Base-by-base conservation (phyloP, 2,797 vertebrate genomes). In the Cirrhinus molitorella region DNA sequence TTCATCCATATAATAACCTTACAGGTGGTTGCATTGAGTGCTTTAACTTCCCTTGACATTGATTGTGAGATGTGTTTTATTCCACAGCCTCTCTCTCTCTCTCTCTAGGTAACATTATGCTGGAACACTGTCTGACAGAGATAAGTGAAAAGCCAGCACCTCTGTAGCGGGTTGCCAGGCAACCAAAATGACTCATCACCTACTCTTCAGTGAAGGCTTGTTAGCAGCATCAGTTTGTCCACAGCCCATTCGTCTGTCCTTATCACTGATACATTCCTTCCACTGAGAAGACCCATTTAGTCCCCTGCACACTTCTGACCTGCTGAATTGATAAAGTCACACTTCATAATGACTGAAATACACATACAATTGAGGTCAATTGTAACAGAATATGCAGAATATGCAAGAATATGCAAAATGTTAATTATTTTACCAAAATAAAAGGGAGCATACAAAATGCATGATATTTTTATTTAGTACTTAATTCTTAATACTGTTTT, bases 241-340 rank as follows among this genome's bases (percentile, higher is more conserved):
- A 21, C 21, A 23, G 49, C 34, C 21, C 3, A 49, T 81, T 25
- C 43, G 51, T 73, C 12, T 43, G 59, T 75, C 28, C 81, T 87
- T 85, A 88, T 88, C 85, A 76, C 19, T 31, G 43, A 79, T 43
- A 71, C 84, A 90, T 86, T 89, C 73, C 85, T 85, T 79, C 79
- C 85, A 79, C 40, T 83, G 85, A 31, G 79, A 67, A 89, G 75
- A 43, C 31, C 11, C 53, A 59, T 61, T 83, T 65, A 75, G 43
- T 51, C 65, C 59, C 28, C 37, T 72, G 77, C 81, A 75, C 84
- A 81, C 68, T 61, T 74, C 65, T 71, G 76, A 43, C 63, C 84
- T 72, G 81, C 53, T 40, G 19, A 34, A 68, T 70, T 75, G 61
- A 85, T 76, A 80, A 80, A 80, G 47, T 66, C 55, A 31, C 70